Percentiles rank a stretch among this genome's conserved stretches.
Evolutionary conservation across 2,888 invertebrate genomes (phyloP).

Genomic region (Lamellibrachia satsuma): DNA sequence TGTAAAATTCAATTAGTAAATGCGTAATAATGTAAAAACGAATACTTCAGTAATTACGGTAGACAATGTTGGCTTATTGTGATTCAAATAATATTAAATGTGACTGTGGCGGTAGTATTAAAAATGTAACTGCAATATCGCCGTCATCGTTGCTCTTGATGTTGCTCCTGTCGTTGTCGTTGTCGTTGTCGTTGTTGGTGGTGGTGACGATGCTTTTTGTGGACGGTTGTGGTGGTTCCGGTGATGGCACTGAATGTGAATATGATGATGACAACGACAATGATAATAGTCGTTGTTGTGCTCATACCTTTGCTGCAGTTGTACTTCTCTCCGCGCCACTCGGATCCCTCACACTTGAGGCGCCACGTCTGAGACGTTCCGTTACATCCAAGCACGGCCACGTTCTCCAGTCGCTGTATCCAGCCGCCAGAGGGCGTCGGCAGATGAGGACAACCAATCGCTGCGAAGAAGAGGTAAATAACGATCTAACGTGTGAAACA

Average conservation of each 20-base stretch:
- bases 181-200: neutral
- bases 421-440: constrained; percentile 32
- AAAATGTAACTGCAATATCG: neutral
- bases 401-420: constrained; percentile 35
- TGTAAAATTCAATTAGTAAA: too few relatives aligned
- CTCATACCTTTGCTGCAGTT: constrained; percentile 25
- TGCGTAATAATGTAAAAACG: too few relatives aligned
- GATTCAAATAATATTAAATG: neutral
- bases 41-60: too few relatives aligned
- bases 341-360: constrained; percentile 28
- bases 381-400: constrained; percentile 36
- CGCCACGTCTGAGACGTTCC: constrained; percentile 29
- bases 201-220: too few relatives aligned
- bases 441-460: constrained; percentile 38
- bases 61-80: neutral
- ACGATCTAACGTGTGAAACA: neutral
- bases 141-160: neutral
- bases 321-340: constrained; percentile 30
- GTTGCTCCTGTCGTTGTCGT: neutral
- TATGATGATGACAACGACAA: neutral
- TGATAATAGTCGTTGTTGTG: neutral
- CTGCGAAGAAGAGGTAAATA: constrained; percentile 26
- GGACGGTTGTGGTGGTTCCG: too few relatives aligned
- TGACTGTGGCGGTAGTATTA: neutral
- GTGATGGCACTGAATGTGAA: too few relatives aligned